Evolutionary conservation across 1,140 invertebrate species (phyloP).

Genomic region (Heterodera schachtii): DNA sequence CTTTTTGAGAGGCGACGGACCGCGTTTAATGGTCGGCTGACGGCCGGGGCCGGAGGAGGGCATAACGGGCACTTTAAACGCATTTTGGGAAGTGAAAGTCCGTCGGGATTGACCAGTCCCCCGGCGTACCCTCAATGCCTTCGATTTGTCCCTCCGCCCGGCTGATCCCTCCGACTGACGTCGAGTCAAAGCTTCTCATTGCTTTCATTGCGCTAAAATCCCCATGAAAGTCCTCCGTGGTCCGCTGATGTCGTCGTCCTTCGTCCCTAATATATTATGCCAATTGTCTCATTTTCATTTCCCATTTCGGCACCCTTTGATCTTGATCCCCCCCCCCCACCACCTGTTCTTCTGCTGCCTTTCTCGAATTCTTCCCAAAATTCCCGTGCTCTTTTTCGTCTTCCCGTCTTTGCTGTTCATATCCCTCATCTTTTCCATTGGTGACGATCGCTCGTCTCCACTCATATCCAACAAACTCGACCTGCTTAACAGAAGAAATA

Average conservation of each 20-base stretch:
- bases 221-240: slow-evolving; percentile 32
- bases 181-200: slow-evolving; percentile 37
- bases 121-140: background rate
- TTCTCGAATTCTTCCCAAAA: slow-evolving; percentile 53
- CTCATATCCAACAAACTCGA: slow-evolving; percentile 56
- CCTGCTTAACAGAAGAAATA: slow-evolving; percentile 45
- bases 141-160: background rate
- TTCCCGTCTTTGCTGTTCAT: slow-evolving; percentile 41
- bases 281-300: background rate
- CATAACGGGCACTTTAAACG: slow-evolving; percentile 54
- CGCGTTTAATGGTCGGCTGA: slow-evolving; percentile 43
- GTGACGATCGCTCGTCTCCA: slow-evolving; percentile 53
- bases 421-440: slow-evolving; percentile 59
- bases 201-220: slow-evolving; percentile 28
- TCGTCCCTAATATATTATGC: slow-evolving; percentile 39
- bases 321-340: too few relatives aligned
- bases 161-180: slow-evolving; percentile 20
- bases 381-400: slow-evolving; percentile 50
- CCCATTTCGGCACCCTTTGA: too few relatives aligned
- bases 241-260: slow-evolving; percentile 38
- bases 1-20: slow-evolving; percentile 50
- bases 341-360: slow-evolving; percentile 39
- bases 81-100: slow-evolving; percentile 4
- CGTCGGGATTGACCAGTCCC: background rate
- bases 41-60: slow-evolving; percentile 59